Evolutionary conservation across 2,797 vertebrate species (phyloP).

Genomic region (Platyrinchus mystaceus): DNA sequence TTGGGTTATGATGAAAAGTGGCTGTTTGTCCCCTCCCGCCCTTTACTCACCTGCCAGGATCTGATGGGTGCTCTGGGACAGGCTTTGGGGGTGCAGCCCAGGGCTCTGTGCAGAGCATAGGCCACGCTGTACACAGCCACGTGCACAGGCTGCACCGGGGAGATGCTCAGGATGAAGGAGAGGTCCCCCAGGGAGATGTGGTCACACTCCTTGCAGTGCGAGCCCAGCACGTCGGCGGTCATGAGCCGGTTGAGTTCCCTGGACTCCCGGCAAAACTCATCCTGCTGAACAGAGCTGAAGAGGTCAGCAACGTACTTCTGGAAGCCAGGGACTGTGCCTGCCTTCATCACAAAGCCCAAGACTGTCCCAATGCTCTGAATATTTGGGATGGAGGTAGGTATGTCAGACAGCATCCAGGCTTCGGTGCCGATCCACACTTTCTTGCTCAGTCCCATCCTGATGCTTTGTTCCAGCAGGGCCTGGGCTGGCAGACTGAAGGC

Average conservation of each 20-base stretch:
- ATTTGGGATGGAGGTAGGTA: slow-evolving; percentile 51
- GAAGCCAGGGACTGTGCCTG: slow-evolving; percentile 65
- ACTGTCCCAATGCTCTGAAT: slow-evolving; percentile 82
- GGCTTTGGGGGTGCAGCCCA: slow-evolving; percentile 73
- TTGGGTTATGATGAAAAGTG: rapidly evolving
- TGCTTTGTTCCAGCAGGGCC: slow-evolving; percentile 75
- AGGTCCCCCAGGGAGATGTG: slow-evolving; percentile 66
- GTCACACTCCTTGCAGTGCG: slow-evolving; percentile 76
- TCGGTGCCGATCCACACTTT: slow-evolving; percentile 89
- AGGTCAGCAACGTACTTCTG: slow-evolving; percentile 53
- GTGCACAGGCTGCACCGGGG: slow-evolving; percentile 77
- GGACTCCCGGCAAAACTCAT: slow-evolving; percentile 11
- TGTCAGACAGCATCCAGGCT: slow-evolving; percentile 77
- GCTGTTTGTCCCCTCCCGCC: rapidly evolving
- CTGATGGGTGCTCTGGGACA: slow-evolving; percentile 71
- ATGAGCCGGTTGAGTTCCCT: rapidly evolving
- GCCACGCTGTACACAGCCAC: slow-evolving; percentile 83
- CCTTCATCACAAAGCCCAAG: slow-evolving; percentile 79
- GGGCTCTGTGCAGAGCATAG: slow-evolving; percentile 81
- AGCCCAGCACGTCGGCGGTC: neutral
- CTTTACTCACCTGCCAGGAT: slow-evolving; percentile 83
- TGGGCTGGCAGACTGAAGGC: slow-evolving; percentile 24
- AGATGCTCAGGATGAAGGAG: slow-evolving; percentile 4
- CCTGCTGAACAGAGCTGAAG: neutral
- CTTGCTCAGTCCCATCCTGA: slow-evolving; percentile 35